Conservation (phyloP, 2,888 invertebrate genomes). For the Meiosimyza platycephala region DNA sequence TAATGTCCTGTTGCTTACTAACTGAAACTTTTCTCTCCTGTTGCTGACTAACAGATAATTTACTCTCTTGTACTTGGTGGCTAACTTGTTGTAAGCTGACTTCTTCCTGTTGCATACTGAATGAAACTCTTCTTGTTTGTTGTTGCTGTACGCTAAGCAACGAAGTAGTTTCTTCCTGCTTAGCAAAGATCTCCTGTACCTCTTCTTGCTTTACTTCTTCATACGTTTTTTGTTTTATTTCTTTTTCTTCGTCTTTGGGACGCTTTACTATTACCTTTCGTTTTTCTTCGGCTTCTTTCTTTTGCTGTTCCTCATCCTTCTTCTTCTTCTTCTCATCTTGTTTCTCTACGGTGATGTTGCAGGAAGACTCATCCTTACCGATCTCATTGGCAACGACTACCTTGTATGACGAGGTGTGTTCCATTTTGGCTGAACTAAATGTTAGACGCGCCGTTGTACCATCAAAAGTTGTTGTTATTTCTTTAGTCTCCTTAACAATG, state of each 20-base stretch:
- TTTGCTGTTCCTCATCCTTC: constrained; percentile 67
- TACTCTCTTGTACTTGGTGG: background rate
- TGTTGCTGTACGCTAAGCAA: constrained; percentile 7
- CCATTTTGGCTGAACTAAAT: constrained; percentile 80
- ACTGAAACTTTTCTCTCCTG: constrained; percentile 4
- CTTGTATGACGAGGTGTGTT: constrained; percentile 84
- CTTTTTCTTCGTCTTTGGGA: constrained; percentile 54
- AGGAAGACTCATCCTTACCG: constrained; percentile 89
- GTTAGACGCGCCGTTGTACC: constrained; percentile 83
- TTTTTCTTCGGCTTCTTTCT: constrained; percentile 67
- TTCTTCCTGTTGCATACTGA: constrained; percentile 36
- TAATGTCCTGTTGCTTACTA: constrained; percentile 29
- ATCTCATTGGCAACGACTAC: constrained; percentile 90
- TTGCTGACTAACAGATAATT: constrained; percentile 7
- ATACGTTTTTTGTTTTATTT: constrained; percentile 40
- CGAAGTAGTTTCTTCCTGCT: background rate
- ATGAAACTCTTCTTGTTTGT: constrained; percentile 39
- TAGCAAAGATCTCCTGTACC: constrained; percentile 17
- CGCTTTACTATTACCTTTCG: constrained; percentile 64
- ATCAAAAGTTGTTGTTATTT: constrained; percentile 84
- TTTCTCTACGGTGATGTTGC: constrained; percentile 84
- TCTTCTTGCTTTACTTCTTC: constrained; percentile 29
- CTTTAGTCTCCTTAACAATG: constrained; percentile 80
- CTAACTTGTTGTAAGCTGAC: background rate
- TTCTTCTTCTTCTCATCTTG: constrained; percentile 70